Evolutionary conservation across 1,140 invertebrate species (phyloP).

Genomic region (Drosophila repletoides): DNA sequence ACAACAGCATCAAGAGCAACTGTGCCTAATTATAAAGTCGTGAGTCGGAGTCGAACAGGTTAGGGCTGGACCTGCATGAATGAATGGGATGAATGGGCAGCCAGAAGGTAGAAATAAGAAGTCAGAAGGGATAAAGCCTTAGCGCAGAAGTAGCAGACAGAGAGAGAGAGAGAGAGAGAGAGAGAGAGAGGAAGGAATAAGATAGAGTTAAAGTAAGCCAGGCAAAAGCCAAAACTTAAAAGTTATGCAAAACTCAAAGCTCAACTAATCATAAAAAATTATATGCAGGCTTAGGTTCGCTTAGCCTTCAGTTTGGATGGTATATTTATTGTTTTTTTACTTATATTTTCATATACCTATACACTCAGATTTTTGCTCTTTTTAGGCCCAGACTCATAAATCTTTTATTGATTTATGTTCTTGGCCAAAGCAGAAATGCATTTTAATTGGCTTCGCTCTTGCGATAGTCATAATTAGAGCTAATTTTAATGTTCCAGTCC

Average conservation of each 20-base stretch:
- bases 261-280: constrained; percentile 75
- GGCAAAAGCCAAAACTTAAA: constrained; percentile 13
- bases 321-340: constrained; percentile 16
- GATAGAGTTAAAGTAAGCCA: neutral
- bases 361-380: neutral
- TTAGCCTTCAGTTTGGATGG: constrained; percentile 15
- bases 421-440: constrained; percentile 54
- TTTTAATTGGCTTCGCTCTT: constrained; percentile 70
- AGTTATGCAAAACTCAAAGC: constrained; percentile 69
- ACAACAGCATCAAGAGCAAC: constrained; percentile 35
- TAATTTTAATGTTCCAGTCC: constrained; percentile 64
- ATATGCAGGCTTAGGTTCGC: constrained; percentile 56
- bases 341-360: constrained; percentile 1
- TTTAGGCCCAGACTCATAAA: constrained; percentile 65
- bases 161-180: constrained; percentile 1
- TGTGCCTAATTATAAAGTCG: constrained; percentile 80
- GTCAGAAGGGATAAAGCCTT: constrained; percentile 1
- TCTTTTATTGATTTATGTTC: constrained; percentile 78
- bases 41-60: constrained; percentile 71
- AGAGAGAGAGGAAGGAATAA: neutral
- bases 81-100: constrained; percentile 29
- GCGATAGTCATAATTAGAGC: constrained; percentile 77
- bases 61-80: constrained; percentile 51
- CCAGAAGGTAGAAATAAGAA: constrained; percentile 13
- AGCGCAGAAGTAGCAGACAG: constrained; percentile 10